Percentiles rank a stretch among this genome's conserved stretches.
Evolutionary conservation across 2,888 invertebrate genomes (phyloP).

Genomic region (Aspidiotus rigidus): DNA sequence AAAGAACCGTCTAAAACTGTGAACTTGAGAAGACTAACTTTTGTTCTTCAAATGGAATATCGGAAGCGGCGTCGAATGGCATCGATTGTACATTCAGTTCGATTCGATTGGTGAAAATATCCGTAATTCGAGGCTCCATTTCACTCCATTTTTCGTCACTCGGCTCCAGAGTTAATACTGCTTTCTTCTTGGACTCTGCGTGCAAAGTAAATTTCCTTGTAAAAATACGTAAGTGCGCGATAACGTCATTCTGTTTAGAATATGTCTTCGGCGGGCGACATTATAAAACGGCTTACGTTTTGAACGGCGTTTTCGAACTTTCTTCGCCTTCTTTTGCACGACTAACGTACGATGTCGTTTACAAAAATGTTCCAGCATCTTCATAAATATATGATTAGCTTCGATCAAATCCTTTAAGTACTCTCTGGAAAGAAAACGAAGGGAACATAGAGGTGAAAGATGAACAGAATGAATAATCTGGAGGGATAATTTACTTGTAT

Average conservation of each 20-base stretch:
- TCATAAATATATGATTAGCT: constrained; percentile 80
- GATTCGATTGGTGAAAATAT: constrained; percentile 49
- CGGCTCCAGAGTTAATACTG: constrained; percentile 3
- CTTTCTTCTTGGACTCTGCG: constrained; percentile 12
- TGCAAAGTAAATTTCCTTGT: not conserved
- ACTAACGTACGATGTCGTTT: constrained; percentile 53
- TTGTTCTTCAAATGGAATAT: constrained; percentile 76
- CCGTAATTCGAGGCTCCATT: constrained; percentile 53
- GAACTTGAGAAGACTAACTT: constrained; percentile 51
- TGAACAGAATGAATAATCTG: too few relatives aligned
- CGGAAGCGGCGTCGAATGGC: constrained; percentile 80
- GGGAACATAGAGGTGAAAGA: too few relatives aligned
- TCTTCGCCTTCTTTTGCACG: constrained; percentile 53
- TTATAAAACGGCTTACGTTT: constrained; percentile 37
- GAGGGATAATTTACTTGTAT: too few relatives aligned
- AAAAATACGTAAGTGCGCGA: not conserved
- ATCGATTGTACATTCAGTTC: constrained; percentile 51
- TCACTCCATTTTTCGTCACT: constrained; percentile 57
- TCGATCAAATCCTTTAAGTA: constrained; percentile 82
- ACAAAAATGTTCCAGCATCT: constrained; percentile 66
- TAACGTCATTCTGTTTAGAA: not conserved
- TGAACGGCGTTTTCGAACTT: constrained; percentile 46
- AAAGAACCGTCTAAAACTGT: not conserved
- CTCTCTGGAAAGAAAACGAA: constrained; percentile 46
- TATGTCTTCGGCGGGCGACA: not conserved